A percentile compares a stretch with the other conserved stretches of the same genome.
Conservation (phyloP, 1,140 invertebrate genomes). For the Cyclargus thomasi region DNA sequence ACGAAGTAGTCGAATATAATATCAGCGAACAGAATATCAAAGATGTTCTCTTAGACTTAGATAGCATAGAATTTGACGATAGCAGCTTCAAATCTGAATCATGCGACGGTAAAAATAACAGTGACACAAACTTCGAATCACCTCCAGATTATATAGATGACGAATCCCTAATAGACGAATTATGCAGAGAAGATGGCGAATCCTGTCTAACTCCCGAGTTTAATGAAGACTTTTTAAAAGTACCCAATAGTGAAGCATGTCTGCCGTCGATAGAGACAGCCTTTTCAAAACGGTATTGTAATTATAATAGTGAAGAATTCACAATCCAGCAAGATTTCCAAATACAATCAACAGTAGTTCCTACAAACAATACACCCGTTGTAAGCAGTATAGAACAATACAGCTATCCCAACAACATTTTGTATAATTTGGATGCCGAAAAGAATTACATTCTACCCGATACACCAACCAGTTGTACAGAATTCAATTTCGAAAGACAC, state of each 20-base stretch:
- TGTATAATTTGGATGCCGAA: conserved; percentile 54
- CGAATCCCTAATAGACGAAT: conserved; percentile 60
- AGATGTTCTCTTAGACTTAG: conserved; percentile 63
- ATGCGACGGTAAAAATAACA: conserved; percentile 36
- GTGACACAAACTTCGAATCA: conserved; percentile 37
- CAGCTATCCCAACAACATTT: conserved; percentile 66
- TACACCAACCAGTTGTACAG: conserved; percentile 61
- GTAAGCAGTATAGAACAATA: conserved; percentile 66
- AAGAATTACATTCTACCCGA: conserved; percentile 57
- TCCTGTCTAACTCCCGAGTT: conserved; percentile 54
- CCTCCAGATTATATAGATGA: conserved; percentile 66
- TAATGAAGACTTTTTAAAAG: conserved; percentile 55
- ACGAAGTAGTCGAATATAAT: conserved; percentile 55
- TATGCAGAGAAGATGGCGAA: conserved; percentile 62
- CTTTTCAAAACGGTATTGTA: conserved; percentile 67
- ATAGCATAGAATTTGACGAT: conserved; percentile 63
- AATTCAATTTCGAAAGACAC: conserved; percentile 59
- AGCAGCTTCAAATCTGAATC: conserved; percentile 47
- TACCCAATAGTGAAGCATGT: conserved; percentile 45
- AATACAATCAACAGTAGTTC: conserved; percentile 27
- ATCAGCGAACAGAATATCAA: conserved; percentile 65
- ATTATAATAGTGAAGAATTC: conserved; percentile 51
- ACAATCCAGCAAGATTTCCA: conserved; percentile 35
- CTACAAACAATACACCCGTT: conserved; percentile 32
- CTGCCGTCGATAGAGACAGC: conserved; percentile 70